A percentile compares a stretch with the other conserved stretches of the same genome.
phyloP scores from a whole-genome alignment of 2,113 vertebrate genomes.

The Elanus axillaris region DNA sequence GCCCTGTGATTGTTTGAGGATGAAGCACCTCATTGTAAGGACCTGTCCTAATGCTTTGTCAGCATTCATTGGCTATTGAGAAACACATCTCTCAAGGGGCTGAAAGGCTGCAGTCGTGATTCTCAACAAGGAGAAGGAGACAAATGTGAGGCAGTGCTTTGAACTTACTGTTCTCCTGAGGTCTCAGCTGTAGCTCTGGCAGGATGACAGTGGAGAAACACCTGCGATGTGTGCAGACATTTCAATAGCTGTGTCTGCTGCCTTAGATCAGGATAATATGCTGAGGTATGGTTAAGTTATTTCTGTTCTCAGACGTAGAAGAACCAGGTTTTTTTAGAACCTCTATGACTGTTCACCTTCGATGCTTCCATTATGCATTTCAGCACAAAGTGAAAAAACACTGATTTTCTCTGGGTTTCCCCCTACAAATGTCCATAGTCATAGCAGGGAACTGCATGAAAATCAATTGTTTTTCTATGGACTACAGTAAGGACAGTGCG shows the following conservation, averaged over 20 bases:
- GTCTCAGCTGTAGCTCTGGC: neutral
- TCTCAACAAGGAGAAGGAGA: neutral
- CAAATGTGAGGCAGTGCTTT: neutral
- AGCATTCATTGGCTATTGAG: neutral
- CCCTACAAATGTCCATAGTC: neutral
- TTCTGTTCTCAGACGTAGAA: neutral
- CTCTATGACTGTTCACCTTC: neutral
- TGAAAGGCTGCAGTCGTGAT: neutral
- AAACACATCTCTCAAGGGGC: neutral
- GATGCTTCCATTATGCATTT: neutral
- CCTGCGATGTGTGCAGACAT: neutral
- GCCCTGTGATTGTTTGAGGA: neutral
- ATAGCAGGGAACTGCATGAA: neutral
- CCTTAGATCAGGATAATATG: neutral
- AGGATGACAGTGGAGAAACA: neutral
- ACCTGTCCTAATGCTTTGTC: neutral
- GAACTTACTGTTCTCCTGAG: neutral
- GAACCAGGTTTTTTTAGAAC: neutral
- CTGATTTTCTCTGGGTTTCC: neutral
- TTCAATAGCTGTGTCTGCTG: neutral
- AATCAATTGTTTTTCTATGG: neutral
- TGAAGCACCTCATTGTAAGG: neutral
- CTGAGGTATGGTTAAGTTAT: neutral
- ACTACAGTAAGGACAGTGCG: neutral
- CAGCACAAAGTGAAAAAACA: neutral